phyloP scores from a whole-genome alignment of 2,113 vertebrate genomes.

The Mesoclemmys tuberculata region DNA sequence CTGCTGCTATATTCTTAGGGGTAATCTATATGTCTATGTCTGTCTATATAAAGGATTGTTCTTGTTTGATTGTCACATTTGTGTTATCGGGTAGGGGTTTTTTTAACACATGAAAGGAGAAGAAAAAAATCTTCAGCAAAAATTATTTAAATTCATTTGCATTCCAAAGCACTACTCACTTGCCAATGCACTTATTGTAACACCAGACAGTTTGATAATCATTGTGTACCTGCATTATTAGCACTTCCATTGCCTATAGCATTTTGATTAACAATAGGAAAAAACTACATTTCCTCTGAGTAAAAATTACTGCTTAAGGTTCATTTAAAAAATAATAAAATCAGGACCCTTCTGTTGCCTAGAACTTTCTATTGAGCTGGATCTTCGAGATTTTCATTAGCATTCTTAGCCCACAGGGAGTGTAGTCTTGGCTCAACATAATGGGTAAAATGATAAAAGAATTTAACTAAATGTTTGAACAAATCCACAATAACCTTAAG shows the following conservation, averaged over 20 bases:
- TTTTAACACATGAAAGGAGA: background rate
- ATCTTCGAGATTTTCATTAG: background rate
- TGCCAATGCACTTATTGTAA: constrained; percentile 45
- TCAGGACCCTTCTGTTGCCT: constrained; percentile 10
- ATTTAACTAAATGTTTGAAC: constrained; percentile 14
- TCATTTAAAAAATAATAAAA: constrained; percentile 62
- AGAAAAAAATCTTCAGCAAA: background rate
- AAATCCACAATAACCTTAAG: background rate
- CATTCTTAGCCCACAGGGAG: background rate
- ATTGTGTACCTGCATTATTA: constrained; percentile 37
- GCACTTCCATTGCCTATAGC: constrained; percentile 45
- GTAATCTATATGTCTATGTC: background rate
- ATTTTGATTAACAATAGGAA: constrained; percentile 31
- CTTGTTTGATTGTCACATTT: background rate
- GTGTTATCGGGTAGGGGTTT: background rate
- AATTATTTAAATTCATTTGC: constrained; percentile 34
- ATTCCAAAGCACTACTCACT: constrained; percentile 66
- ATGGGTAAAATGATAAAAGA: constrained; percentile 17
- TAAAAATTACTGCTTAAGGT: constrained; percentile 62
- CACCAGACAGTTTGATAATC: constrained; percentile 45
- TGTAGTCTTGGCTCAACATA: background rate
- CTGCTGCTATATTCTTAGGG: constrained; percentile 2
- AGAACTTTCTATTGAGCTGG: background rate
- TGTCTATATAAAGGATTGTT: background rate
- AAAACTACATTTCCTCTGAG: constrained; percentile 13